phyloP scores from a whole-genome alignment of 1,140 invertebrate genomes.

The Drosophila kepulauana region DNA sequence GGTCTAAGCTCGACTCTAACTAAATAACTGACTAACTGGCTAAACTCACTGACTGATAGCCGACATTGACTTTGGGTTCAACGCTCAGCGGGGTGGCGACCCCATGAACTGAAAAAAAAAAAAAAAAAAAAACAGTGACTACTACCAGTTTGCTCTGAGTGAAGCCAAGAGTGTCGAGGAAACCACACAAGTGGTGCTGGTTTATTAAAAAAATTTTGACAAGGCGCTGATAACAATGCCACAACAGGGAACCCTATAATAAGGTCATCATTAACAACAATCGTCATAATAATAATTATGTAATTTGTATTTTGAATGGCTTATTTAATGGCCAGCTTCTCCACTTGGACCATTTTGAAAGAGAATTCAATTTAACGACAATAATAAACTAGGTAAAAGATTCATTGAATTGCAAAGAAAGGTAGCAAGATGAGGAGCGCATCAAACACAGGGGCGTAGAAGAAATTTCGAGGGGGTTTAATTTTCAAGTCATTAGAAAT shows the following conservation, averaged over 20 bases:
- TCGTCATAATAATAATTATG: constrained; percentile 61
- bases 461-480: too few species aligned
- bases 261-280: constrained; percentile 43
- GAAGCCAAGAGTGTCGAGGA: constrained; percentile 2
- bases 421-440: constrained; percentile 7
- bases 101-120: background rate
- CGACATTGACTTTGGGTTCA: constrained; percentile 60
- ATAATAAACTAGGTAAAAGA: constrained; percentile 67
- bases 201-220: constrained; percentile 46
- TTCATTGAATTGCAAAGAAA: constrained; percentile 56
- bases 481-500: too few species aligned
- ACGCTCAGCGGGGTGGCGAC: constrained; percentile 36
- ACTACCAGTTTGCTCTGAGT: constrained; percentile 3
- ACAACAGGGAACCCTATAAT: constrained; percentile 42
- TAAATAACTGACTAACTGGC: constrained; percentile 29
- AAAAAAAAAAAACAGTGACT: background rate
- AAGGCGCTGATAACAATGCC: constrained; percentile 50
- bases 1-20: constrained; percentile 34
- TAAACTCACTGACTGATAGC: constrained; percentile 57
- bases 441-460: too few species aligned
- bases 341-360: constrained; percentile 26
- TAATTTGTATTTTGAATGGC: constrained; percentile 67
- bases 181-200: constrained; percentile 56
- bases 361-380: constrained; percentile 57
- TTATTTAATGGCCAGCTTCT: constrained; percentile 56